A percentile compares a stretch with the other conserved stretches of the same genome.
Conservation (phyloP, 2,888 invertebrate genomes). For the Ophion obscuratus region DNA sequence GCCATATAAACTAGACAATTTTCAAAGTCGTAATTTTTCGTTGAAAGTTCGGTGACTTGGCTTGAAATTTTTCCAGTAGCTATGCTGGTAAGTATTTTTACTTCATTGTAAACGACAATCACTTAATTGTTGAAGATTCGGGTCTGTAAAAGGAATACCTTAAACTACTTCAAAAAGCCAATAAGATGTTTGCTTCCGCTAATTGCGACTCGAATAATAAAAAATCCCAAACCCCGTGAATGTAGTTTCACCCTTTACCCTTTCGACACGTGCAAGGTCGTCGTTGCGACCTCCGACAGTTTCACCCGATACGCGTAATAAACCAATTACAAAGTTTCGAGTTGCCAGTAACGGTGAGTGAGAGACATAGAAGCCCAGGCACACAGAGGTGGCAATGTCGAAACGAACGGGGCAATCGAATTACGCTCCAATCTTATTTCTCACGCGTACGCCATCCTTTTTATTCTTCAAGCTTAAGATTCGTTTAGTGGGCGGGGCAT, state of each 20-base stretch:
- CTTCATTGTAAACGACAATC: too few species aligned
- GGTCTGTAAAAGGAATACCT: too few species aligned
- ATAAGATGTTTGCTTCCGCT: too few species aligned
- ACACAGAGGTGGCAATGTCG: background rate
- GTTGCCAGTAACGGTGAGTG: background rate
- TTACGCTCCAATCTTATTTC: conserved; percentile 34
- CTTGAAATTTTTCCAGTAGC: too few species aligned
- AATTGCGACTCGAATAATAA: too few species aligned
- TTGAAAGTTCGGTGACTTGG: too few species aligned
- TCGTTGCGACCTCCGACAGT: conserved; percentile 9
- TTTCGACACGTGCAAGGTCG: conserved; percentile 18
- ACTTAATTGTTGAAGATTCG: too few species aligned
- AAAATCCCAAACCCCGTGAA: background rate
- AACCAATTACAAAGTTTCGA: conserved; percentile 45
- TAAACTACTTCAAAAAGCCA: too few species aligned
- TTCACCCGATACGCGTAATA: conserved; percentile 32
- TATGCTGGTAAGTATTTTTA: too few species aligned
- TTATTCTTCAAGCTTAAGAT: background rate
- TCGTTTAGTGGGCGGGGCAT: background rate
- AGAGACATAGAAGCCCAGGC: background rate
- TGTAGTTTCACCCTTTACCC: background rate
- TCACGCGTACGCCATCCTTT: background rate
- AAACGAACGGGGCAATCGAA: conserved; percentile 24
- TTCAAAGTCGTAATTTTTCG: too few species aligned
- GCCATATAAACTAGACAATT: too few species aligned